A percentile compares a stretch with the other conserved stretches of the same genome.
These are phyloP conservation scores for Pitangus sulphuratus DNA, from an alignment of 2,797 vertebrate genomes.

Conservation along the genomic window DNA sequence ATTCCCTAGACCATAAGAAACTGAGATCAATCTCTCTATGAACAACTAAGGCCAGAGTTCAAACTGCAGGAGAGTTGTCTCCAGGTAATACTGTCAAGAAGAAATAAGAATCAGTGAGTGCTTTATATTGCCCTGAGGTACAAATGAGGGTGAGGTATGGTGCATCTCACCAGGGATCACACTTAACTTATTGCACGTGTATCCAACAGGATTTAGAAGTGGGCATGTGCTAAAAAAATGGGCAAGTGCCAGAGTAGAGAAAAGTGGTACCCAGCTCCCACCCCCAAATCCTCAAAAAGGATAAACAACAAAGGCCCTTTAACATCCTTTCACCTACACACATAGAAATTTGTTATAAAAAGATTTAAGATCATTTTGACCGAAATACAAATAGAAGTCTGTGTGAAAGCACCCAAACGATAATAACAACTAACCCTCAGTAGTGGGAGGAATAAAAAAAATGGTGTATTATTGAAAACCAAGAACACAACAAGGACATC, in stretches of 20 bases:
- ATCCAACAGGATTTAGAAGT: not conserved
- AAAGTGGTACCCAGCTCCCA: not conserved
- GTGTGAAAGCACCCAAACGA: not conserved
- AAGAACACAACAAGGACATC: not conserved
- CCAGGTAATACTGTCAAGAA: not conserved
- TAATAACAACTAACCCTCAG: not conserved
- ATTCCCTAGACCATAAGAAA: not conserved
- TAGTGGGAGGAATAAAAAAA: not conserved
- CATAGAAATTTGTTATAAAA: not conserved
- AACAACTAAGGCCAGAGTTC: not conserved
- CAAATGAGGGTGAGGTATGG: not conserved
- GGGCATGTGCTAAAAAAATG: not conserved
- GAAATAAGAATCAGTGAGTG: not conserved
- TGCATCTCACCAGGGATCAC: not conserved
- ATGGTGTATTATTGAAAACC: not conserved
- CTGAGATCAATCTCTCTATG: not conserved
- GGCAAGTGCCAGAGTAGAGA: not conserved
- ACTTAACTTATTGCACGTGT: accelerated
- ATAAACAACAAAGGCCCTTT: not conserved
- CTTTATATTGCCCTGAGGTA: not conserved
- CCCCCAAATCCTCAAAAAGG: not conserved
- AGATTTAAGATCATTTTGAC: not conserved
- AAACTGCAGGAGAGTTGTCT: not conserved
- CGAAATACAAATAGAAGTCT: not conserved
- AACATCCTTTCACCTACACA: not conserved